Evolutionary conservation across 2,888 invertebrate genomes (phyloP), one percentile per base, ranked within the genome.

Genomic region (Ormyrus thymus): DNA sequence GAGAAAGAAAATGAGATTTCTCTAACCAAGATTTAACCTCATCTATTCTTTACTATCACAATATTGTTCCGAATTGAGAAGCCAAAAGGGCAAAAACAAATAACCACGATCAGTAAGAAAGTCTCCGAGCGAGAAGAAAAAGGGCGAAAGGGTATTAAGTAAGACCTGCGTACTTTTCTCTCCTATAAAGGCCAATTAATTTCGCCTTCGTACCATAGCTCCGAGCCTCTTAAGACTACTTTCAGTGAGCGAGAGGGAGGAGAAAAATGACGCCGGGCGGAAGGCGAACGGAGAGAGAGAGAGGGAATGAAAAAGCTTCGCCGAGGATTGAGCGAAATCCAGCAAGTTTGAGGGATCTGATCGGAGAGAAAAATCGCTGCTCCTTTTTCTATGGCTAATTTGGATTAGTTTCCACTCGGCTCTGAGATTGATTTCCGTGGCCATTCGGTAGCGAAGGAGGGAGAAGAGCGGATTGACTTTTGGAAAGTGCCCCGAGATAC

Each of bases 151-250:
- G 51, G 65, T 59, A 74, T 74, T 65, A 58, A 76, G 46, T 58
- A 68, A 73, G 68, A 76, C 70, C 73, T 50, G 77, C 58, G 61
- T 4, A 71, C 72, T 78, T 61, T 80, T 83, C 81, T 48, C 43
- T 72, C 56, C 69, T 58, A 62, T 76, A 76, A 80, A 78, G 76
- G 79, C 75, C 82, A 81, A 82, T 83, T 82, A 83, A 83, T 82
- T 82, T 78, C 62, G 64, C 53, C 70, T 65, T 15, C 73, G 69
- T 69, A 48, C 51, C 50, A 48, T 29, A 65, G 70, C 48, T 65
- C 53, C 55, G 70, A 79, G 70, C 65, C 55, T 78, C 79, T 71
- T 75, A 79, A 73, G 78, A 78, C 75, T 75, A 71, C 75, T 71
- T 75, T 69, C 8, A 55, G 13, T 50, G 43, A 50, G 15, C 11